Base-by-base conservation (phyloP, 2,888 invertebrate genomes). In the Lasioglossum marginatum region DNA sequence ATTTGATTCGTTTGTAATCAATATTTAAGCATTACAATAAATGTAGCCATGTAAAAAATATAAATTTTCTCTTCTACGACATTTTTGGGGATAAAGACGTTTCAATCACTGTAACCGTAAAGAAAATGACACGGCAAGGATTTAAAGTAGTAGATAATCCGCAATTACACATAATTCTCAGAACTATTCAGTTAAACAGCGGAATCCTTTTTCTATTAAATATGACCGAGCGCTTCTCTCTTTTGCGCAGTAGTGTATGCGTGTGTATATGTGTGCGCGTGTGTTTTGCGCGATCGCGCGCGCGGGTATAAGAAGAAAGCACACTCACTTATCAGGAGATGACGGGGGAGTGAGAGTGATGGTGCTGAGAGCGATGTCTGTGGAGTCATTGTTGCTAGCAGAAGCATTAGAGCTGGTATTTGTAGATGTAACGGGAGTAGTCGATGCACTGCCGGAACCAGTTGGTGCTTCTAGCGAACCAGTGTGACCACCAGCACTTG, bases 251-350 rank as follows among this genome's bases (percentile, higher is more conserved):
- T 43, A 14, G 12, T 4, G 12, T 52, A 2, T 23, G 23, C 0
- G 23, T 48, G 23, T 48, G 6, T 48, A 19, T 45, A 16, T 19
- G 45, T 23, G 48, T 52, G 48, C 8, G 48, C 23, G 57, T 52
- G 75, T 27, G 75, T 63, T 43, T 68, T 63, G 76, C 45, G 76
- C 43, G 77, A 68, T 68, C 77, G 77, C 52, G 40, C 52, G 40
- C 77, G 70, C 70, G 68, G 48, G 88, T 90, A 90, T 89, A 92
- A 91, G 89, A 92, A 93, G 89, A 94, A 93, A 92, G 91, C 92
- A 92, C 92, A 95, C 96, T 95, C 96, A 96, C 96, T 96, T 96
- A 95, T 96, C 96, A 92, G 96, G 96, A 93, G 97, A 96, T 95
- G 96, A 96, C 92, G 96, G 96, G 92, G 96, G 96, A 92, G 96